These are phyloP conservation scores for Folsomia manolachei DNA, from an alignment of 2,888 invertebrate genomes.

Conservation along the genomic window DNA sequence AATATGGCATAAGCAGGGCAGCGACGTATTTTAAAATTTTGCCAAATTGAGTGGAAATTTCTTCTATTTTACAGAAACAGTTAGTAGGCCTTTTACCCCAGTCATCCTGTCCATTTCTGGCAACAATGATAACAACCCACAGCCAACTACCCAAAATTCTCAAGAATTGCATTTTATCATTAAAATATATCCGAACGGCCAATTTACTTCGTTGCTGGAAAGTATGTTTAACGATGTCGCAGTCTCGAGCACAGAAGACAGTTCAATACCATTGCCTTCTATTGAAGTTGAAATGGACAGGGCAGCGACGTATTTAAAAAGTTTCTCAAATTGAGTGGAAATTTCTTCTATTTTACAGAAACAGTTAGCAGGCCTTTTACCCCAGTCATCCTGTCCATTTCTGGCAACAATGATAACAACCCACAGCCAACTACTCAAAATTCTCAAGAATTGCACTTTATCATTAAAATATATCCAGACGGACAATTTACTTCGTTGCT, in stretches of 20 bases:
- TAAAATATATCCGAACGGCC: slow-evolving; percentile 42
- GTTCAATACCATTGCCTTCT: neutral
- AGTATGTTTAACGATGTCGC: no score
- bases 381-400: neutral
- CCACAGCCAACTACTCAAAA: neutral
- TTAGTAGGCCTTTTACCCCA: slow-evolving; percentile 34
- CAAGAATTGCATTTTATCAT: slow-evolving; percentile 38
- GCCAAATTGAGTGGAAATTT: neutral
- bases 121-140: neutral
- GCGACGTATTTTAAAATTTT: neutral
- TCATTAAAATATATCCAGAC: slow-evolving; percentile 42
- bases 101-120: slow-evolving; percentile 10
- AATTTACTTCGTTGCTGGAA: slow-evolving; percentile 31
- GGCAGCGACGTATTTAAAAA: neutral
- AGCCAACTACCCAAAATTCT: neutral
- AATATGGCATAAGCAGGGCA: neutral
- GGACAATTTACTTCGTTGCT: slow-evolving; percentile 34
- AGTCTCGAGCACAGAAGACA: neutral
- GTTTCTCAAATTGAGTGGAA: neutral
- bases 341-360: neutral
- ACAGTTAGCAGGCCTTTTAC: neutral
- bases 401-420: neutral
- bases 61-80: neutral
- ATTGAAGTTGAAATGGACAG: slow-evolving; percentile 16
- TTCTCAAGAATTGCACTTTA: slow-evolving; percentile 33